Conservation (phyloP, 2,797 vertebrate species). For the Heteromormyrus szaboi region DNA sequence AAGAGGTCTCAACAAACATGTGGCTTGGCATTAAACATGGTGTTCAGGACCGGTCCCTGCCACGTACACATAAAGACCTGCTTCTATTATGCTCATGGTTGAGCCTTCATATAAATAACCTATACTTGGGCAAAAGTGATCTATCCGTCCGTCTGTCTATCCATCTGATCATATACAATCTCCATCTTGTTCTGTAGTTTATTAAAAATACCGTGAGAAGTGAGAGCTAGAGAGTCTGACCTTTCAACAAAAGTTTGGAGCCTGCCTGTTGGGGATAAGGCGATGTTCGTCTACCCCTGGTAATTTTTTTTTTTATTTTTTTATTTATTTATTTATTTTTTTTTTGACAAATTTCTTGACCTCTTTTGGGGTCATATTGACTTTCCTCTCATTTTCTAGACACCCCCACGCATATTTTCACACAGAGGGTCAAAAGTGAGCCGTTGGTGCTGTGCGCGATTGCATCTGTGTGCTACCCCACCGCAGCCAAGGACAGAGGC, state of each 20-base stretch:
- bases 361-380: constrained; percentile 50
- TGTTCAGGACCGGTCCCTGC: neutral
- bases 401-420: constrained; percentile 55
- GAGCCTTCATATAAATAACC: neutral
- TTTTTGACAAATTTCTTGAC: constrained; percentile 46
- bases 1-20: neutral
- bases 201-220: constrained; percentile 54
- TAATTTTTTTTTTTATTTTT: constrained; percentile 44
- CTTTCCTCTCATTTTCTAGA: constrained; percentile 31
- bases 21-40: neutral
- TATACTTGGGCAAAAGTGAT: neutral
- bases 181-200: constrained; percentile 24
- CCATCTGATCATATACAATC: neutral
- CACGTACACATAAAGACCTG: neutral
- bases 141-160: neutral
- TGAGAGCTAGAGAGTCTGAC: constrained; percentile 42
- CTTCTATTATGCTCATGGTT: neutral
- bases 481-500: neutral
- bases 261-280: neutral
- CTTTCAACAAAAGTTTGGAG: neutral
- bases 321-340: too few species aligned
- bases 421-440: constrained; percentile 62
- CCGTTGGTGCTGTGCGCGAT: constrained; percentile 30
- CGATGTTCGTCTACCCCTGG: constrained; percentile 19
- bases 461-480: neutral